These are phyloP conservation scores for Pyrocephalus nanus DNA, from an alignment of 2,797 vertebrate species.

Conservation along the genomic window DNA sequence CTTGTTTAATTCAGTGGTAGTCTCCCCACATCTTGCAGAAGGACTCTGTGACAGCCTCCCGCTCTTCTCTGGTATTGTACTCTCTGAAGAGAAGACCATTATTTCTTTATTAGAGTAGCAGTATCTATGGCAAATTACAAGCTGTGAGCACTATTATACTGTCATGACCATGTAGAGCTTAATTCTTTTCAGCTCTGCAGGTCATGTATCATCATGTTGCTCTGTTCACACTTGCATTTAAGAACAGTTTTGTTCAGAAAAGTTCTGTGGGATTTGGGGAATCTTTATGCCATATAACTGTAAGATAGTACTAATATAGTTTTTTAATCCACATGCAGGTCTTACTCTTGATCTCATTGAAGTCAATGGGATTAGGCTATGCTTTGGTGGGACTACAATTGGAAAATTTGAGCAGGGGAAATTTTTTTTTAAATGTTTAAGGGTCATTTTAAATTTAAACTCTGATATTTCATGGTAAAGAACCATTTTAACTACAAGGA, in stretches of 20 bases:
- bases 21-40: not conserved
- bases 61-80: not conserved
- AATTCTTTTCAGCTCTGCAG: not conserved
- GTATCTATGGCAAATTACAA: not conserved
- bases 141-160: not conserved
- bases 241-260: not conserved
- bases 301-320: not conserved
- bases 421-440: not conserved
- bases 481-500: not conserved
- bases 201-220: not conserved
- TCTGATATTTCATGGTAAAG: not conserved
- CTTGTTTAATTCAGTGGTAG: not conserved
- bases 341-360: not conserved
- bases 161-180: not conserved
- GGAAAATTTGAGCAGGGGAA: not conserved
- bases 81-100: not conserved
- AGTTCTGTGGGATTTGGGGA: not conserved
- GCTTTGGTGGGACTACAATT: not conserved
- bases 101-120: not conserved
- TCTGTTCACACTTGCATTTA: not conserved
- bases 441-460: not conserved
- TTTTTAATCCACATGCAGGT: not conserved
- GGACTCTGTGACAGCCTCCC: not conserved
- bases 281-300: not conserved
- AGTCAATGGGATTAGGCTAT: not conserved